Conservation (phyloP, 1,140 invertebrate species). For the Aphelinus atriplicis region DNA sequence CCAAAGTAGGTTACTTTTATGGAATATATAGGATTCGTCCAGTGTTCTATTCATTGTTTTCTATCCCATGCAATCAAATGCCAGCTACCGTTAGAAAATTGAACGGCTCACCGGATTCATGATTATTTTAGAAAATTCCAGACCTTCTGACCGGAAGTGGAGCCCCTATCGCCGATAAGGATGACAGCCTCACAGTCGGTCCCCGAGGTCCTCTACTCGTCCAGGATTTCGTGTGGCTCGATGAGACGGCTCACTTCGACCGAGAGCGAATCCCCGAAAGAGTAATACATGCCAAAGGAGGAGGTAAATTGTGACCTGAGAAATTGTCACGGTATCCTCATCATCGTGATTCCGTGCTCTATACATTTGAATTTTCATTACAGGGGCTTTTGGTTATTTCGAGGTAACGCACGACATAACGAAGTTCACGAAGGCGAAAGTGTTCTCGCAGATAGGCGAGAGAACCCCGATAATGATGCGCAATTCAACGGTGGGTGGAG, state of each 20-base stretch:
- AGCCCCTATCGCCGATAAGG: constrained; percentile 82
- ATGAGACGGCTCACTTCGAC: constrained; percentile 90
- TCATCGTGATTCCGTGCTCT: too few species aligned
- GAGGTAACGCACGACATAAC: constrained; percentile 93
- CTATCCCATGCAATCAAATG: too few species aligned
- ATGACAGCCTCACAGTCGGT: constrained; percentile 84
- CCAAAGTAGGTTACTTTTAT: too few species aligned
- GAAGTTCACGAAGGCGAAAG: constrained; percentile 83
- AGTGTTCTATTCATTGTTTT: too few species aligned
- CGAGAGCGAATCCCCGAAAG: constrained; percentile 95
- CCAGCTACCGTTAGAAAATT: too few species aligned
- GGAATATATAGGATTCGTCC: too few species aligned
- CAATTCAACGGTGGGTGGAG: constrained; percentile 90
- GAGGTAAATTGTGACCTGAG: constrained; percentile 67
- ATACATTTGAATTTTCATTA: constrained; percentile 29
- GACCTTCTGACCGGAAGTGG: constrained; percentile 77
- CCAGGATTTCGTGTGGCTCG: constrained; percentile 86
- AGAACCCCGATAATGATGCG: constrained; percentile 82
- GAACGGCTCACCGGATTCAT: too few species aligned
- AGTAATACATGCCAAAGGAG: constrained; percentile 97
- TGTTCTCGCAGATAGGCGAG: constrained; percentile 88
- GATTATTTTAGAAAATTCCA: constrained; percentile 38
- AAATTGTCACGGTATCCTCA: too few species aligned
- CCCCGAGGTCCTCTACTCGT: constrained; percentile 87
- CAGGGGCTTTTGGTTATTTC: constrained; percentile 96